Percentiles rank a stretch among this genome's conserved stretches.
phyloP scores from a whole-genome alignment of 2,113 vertebrate genomes.

The Apeltes quadracus region DNA sequence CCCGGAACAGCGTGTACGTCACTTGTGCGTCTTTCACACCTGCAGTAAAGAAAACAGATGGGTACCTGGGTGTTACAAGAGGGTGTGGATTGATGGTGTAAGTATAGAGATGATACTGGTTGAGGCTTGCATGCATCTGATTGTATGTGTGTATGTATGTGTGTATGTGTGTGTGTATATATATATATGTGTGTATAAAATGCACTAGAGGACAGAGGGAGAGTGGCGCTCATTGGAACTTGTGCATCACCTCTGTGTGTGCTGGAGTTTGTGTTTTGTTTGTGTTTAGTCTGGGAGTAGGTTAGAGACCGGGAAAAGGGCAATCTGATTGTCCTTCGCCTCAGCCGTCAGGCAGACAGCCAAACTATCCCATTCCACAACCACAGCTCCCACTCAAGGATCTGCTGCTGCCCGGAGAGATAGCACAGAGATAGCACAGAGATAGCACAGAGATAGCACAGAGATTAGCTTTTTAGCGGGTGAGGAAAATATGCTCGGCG shows the following conservation, averaged over 20 bases:
- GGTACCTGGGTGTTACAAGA: constrained; percentile 16
- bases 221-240: constrained; percentile 5
- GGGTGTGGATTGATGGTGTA: constrained; percentile 5
- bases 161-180: too few species aligned
- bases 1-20: constrained; percentile 1
- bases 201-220: background rate
- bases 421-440: too few species aligned
- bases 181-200: too few species aligned
- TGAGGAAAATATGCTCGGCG: constrained; percentile 44
- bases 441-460: constrained; percentile 24
- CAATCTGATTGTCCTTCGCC: constrained; percentile 42
- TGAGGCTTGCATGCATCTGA: constrained; percentile 6
- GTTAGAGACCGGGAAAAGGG: constrained; percentile 18
- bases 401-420: too few species aligned
- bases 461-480: constrained; percentile 31
- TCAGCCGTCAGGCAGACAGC: constrained; percentile 17
- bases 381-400: constrained; percentile 24
- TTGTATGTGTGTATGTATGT: too few species aligned
- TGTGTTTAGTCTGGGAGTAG: constrained; percentile 10
- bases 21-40: constrained; percentile 21
- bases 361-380: constrained; percentile 46
- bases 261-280: constrained; percentile 5
- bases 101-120: background rate
- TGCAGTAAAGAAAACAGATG: constrained; percentile 24
- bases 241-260: background rate